phyloP scores from a whole-genome alignment of 2,888 invertebrate species.

The Dioctria rufipes region DNA sequence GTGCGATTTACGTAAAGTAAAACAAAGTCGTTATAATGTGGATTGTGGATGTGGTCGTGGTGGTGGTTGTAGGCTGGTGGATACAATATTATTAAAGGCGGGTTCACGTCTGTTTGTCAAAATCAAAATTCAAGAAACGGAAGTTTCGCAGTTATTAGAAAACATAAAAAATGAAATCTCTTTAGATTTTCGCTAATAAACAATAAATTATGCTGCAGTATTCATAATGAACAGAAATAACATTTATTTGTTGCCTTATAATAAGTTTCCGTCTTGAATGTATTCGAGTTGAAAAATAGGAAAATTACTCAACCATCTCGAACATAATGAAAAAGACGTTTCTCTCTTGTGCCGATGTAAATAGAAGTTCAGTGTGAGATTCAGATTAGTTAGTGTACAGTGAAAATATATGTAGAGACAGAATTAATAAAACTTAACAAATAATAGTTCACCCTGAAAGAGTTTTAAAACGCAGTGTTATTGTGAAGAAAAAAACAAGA shows the following conservation, averaged over 20 bases:
- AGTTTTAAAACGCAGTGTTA: background rate
- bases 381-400: conserved; percentile 6
- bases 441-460: background rate
- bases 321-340: conserved; percentile 26
- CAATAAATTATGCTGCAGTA: conserved; percentile 7
- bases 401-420: background rate
- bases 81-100: conserved; percentile 1
- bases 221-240: conserved; percentile 5
- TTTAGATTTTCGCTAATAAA: conserved; percentile 31
- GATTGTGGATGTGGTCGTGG: conserved; percentile 3
- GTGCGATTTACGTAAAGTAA: conserved; percentile 25
- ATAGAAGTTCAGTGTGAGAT: conserved; percentile 18
- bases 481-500: background rate
- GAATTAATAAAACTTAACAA: conserved; percentile 5
- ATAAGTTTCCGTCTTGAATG: conserved; percentile 22
- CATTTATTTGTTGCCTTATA: conserved; percentile 43
- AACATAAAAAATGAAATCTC: background rate
- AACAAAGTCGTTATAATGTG: conserved; percentile 23
- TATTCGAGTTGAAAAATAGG: conserved; percentile 19
- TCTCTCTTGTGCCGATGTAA: conserved; percentile 33
- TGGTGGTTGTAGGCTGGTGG: conserved; percentile 5
- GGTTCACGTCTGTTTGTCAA: conserved; percentile 23
- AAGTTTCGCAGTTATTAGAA: background rate
- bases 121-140: conserved; percentile 16
- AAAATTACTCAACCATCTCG: conserved; percentile 51